A percentile compares a stretch with the other conserved stretches of the same genome.
Conservation (phyloP, 2,113 vertebrate genomes). For the Edolisoma coerulescens region DNA sequence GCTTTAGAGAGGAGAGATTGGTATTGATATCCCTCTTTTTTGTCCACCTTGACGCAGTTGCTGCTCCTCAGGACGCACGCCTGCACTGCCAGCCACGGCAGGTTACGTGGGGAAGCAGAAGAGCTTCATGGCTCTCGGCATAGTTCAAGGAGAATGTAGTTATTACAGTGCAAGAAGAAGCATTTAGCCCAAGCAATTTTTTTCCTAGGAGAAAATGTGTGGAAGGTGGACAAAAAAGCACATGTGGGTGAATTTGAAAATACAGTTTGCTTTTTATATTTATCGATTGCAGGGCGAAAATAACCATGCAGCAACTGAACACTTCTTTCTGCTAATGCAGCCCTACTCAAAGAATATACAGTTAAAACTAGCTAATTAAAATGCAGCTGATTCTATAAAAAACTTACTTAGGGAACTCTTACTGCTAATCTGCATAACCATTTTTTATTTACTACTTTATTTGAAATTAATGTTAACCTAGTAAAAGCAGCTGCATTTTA, state of each 20-base stretch:
- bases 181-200: not conserved
- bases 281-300: not conserved
- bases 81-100: not conserved
- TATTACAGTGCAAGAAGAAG: not conserved
- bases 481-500: constrained; percentile 39
- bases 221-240: not conserved
- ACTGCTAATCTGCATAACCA: not conserved
- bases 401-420: not conserved
- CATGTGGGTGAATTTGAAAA: not conserved
- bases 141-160: not conserved
- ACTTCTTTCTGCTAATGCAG: not conserved
- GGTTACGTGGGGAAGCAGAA: not conserved
- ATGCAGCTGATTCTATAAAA: not conserved
- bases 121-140: not conserved
- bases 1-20: not conserved
- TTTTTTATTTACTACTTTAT: not conserved
- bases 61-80: not conserved
- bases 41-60: not conserved
- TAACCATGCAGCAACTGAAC: not conserved
- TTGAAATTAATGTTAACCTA: not conserved
- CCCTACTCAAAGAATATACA: not conserved
- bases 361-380: not conserved
- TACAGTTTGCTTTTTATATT: not conserved
- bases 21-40: not conserved
- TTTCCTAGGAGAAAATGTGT: not conserved